phyloP scores from a whole-genome alignment of 2,113 vertebrate genomes.

The Nothobranchius furzeri region DNA sequence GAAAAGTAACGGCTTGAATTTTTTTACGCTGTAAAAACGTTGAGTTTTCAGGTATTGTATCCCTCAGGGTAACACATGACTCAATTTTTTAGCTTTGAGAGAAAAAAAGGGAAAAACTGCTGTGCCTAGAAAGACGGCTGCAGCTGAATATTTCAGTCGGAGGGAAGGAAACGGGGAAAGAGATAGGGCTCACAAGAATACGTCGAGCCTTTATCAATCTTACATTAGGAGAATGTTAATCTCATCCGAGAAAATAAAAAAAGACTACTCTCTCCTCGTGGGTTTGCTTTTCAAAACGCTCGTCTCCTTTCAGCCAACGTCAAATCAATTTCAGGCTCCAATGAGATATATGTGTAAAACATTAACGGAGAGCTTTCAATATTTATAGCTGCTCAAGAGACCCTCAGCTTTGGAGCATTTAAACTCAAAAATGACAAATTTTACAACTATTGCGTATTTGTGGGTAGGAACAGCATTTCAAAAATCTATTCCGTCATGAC shows the following conservation, averaged over 20 bases:
- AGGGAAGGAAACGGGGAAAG: constrained; percentile 30
- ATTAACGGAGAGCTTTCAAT: constrained; percentile 68
- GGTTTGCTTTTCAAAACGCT: constrained; percentile 62
- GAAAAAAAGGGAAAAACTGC: constrained; percentile 35
- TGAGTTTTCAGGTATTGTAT: constrained; percentile 40
- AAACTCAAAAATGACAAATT: constrained; percentile 52
- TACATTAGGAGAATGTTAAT: constrained; percentile 72
- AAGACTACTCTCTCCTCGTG: constrained; percentile 26
- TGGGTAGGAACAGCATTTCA: constrained; percentile 29
- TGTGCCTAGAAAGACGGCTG: constrained; percentile 51
- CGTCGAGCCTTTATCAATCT: constrained; percentile 74
- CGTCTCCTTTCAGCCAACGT: constrained; percentile 69
- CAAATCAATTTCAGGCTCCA: constrained; percentile 81
- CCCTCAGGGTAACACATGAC: constrained; percentile 43
- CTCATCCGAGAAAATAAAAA: constrained; percentile 40
- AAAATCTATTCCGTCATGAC: constrained; percentile 40
- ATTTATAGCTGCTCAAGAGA: constrained; percentile 68
- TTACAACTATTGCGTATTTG: constrained; percentile 30
- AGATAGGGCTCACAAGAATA: constrained; percentile 62
- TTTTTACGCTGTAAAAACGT: constrained; percentile 25
- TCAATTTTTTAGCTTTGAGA: constrained; percentile 30
- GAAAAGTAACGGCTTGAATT: constrained; percentile 45
- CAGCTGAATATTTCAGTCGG: constrained; percentile 39
- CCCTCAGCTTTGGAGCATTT: constrained; percentile 55
- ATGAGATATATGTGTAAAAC: constrained; percentile 76